These are phyloP conservation scores for Florisuga fusca DNA, from an alignment of 2,797 vertebrate species.

Conservation along the genomic window DNA sequence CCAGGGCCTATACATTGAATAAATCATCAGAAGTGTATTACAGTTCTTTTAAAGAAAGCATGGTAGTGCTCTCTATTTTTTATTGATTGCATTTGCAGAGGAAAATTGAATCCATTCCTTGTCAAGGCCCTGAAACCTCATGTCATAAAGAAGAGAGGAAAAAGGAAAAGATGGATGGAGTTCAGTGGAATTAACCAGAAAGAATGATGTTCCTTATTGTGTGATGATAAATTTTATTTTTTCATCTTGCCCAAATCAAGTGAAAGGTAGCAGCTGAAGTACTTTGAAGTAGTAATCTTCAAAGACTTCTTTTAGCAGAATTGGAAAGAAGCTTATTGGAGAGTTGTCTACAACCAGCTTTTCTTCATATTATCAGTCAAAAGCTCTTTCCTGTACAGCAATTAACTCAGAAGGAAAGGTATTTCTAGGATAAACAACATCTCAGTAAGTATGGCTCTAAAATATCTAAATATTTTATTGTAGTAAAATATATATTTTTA, in stretches of 20 bases:
- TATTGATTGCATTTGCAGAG: conserved; percentile 58
- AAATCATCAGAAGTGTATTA: conserved; percentile 67
- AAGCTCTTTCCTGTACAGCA: not conserved
- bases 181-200: conserved; percentile 63
- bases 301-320: conserved; percentile 40
- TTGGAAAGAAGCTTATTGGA: conserved; percentile 30
- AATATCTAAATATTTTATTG: conserved; percentile 10
- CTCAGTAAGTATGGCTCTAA: not conserved
- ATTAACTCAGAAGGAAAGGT: conserved; percentile 17
- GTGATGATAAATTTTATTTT: conserved; percentile 64
- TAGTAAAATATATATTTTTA: not conserved
- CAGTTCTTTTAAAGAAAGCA: conserved; percentile 35
- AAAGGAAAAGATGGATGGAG: conserved; percentile 13
- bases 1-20: conserved; percentile 43
- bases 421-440: not conserved
- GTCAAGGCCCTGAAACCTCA: conserved; percentile 15
- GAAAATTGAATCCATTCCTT: conserved; percentile 70
- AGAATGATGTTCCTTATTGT: conserved; percentile 60
- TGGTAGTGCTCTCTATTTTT: not conserved
- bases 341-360: not conserved
- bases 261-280: conserved; percentile 43
- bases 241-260: conserved; percentile 42
- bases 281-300: conserved; percentile 25
- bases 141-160: conserved; percentile 30
- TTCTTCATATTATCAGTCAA: conserved; percentile 54